phyloP scores from a whole-genome alignment of 2,888 invertebrate genomes.

The Dicyrtomina minuta region DNA sequence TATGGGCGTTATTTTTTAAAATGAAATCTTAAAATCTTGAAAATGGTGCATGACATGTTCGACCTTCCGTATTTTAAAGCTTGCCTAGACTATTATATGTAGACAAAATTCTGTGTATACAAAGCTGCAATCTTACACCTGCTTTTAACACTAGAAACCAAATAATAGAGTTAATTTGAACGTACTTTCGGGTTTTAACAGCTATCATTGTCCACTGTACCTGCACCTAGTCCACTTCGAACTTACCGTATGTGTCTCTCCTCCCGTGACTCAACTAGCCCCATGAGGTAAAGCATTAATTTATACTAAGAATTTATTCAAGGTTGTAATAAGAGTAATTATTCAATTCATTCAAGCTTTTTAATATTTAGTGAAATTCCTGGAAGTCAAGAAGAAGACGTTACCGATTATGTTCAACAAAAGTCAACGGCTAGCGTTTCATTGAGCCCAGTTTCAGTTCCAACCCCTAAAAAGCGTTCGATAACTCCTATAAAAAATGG shows the following conservation, averaged over 20 bases:
- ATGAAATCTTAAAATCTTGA: too few relatives aligned
- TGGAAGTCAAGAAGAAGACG: slow-evolving; percentile 43
- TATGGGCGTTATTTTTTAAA: too few relatives aligned
- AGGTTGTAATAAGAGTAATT: neutral
- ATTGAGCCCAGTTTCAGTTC: slow-evolving; percentile 44
- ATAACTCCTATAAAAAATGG: slow-evolving; percentile 52
- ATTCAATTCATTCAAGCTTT: too few relatives aligned
- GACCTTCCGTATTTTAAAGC: too few relatives aligned
- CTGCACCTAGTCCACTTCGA: slow-evolving; percentile 53
- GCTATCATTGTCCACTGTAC: slow-evolving; percentile 46
- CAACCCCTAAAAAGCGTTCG: slow-evolving; percentile 52
- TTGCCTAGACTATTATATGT: too few relatives aligned
- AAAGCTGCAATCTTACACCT: too few relatives aligned
- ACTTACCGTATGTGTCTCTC: slow-evolving; percentile 50
- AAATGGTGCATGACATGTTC: too few relatives aligned
- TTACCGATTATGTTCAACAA: slow-evolving; percentile 48
- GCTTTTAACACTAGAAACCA: too few relatives aligned
- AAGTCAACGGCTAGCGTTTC: slow-evolving; percentile 52
- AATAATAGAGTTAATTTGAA: too few relatives aligned
- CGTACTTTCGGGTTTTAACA: too few relatives aligned
- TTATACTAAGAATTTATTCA: neutral
- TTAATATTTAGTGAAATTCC: slow-evolving; percentile 38
- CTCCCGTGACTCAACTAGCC: slow-evolving; percentile 46
- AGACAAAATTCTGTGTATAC: too few relatives aligned
- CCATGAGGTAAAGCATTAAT: slow-evolving; percentile 40